Evolutionary conservation across 2,113 vertebrate genomes (phyloP), one percentile per base, ranked within the genome.

Genomic region (Siniperca knerii): DNA sequence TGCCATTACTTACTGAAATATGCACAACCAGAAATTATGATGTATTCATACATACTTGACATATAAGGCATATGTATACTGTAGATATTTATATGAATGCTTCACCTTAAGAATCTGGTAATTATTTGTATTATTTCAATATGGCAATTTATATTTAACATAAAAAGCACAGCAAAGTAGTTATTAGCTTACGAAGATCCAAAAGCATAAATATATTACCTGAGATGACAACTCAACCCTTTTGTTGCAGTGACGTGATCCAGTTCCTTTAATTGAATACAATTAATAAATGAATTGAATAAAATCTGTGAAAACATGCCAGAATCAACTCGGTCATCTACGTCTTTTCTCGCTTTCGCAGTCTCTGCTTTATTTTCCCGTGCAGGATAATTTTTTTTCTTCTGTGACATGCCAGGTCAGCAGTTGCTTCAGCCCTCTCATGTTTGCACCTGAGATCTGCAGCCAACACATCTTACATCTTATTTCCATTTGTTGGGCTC

Each of bases 331-430:
- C 61, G 35, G 48, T 10, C 20, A 13, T 35, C 62, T 37, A 8
- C 46, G 13, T 37, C 15, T 3, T 37, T 50, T 81, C 50, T 64
- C 3, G 4, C 42, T 9, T 58, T 54, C 0, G 1, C 46, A 42
- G 37, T 75, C 62, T 68, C 54, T 42, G 74, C 40, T 78, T 42
- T 52, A 52, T 25, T 33, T 74, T 74, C 54, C 40, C n/a, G 37
- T 44, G 11, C 25, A 65, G 25, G 16, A n/a, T 33, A 44, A 12
- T 37, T 21, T 69, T 21, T n/a, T 44, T 42, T 29, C 52, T 21
- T 23, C 33, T 21, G 3, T 21, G 48, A 25, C 35, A 50, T 65
- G 33, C 8, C 35, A 54, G 75, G n/a, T 67, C 35, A 55, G 48
- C 62, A 55, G 75, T 6, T 20, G 48, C 6, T 55, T 66, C 60